Base-by-base conservation (phyloP, 1,140 invertebrate species). In the Tribolium castaneum region DNA sequence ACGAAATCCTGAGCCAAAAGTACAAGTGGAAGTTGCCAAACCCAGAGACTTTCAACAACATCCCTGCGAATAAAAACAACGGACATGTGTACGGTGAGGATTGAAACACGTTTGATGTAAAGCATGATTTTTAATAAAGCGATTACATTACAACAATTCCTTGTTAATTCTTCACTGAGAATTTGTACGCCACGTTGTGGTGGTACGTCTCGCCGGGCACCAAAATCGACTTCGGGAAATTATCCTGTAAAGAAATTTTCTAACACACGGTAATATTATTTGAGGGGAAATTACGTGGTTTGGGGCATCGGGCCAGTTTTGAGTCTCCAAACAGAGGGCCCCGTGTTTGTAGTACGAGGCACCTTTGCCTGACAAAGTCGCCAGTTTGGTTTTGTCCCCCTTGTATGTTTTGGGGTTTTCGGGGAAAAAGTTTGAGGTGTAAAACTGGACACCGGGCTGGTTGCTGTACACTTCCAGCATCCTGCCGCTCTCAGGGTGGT, bases 401-500 rank as follows among this genome's bases (percentile, higher is more conserved):
- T 81, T 81, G 14, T 62, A 79, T 2, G 72, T 56, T 34, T 83
- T 82, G 0, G 89, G 89, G 75, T 89, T 82, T 30, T 87, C 86
- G 0, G 94, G 94, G 1, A 98, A 86, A 84, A 89, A 93, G 84
- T 97, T 94, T 0, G 90, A 87, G 0, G 97, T 98, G 84, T 98
- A 98, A 81, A 99, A 93, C 83, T 98, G 96, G 6, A 98, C 90
- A 6, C 96, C 97, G 0, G 96, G 95, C 84, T 98, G 96, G 86
- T 96, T 92, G 7, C 93, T 94, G 79, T 91, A 92, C 0, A 97
- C 89, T 84, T 96, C 93, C 70, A 98, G 82, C 7, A 83, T 89
- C 75, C 96, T 90, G 6, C 96, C 95, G 77, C 90, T 91, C 4
- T 84, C 80, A 0, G 92, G 91, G 87, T 97, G 94, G 12, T 86